Evolutionary conservation across 2,113 vertebrate species (phyloP).

Genomic region (Bothrops jararaca): DNA sequence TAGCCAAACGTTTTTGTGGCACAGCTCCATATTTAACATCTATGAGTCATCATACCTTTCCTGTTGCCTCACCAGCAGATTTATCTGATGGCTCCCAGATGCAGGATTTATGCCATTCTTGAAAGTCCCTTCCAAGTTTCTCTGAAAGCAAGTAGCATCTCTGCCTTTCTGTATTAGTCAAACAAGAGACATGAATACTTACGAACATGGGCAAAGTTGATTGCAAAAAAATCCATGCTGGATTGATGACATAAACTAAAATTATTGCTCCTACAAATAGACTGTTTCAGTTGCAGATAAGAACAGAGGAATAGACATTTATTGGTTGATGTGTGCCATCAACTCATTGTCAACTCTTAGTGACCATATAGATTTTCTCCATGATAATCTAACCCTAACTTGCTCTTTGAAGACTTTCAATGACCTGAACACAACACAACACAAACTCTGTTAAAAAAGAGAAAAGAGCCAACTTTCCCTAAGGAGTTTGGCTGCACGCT

Average conservation of each 20-base stretch:
- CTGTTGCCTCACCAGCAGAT: conserved; percentile 66
- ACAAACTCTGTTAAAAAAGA: neutral
- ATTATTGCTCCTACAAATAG: neutral
- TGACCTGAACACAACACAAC: neutral
- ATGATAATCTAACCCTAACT: neutral
- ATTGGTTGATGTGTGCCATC: neutral
- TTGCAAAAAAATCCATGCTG: neutral
- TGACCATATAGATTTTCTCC: neutral
- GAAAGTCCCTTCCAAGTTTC: conserved; percentile 52
- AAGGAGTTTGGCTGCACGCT: neutral
- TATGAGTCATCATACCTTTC: conserved; percentile 67
- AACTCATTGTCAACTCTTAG: neutral
- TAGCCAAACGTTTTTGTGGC: conserved; percentile 58
- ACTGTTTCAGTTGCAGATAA: neutral
- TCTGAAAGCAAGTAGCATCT: conserved; percentile 48
- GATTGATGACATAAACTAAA: neutral
- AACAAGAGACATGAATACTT: conserved; percentile 38
- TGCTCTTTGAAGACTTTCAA: neutral
- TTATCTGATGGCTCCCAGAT: conserved; percentile 68
- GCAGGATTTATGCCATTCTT: conserved; percentile 55
- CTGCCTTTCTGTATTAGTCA: conserved; percentile 20
- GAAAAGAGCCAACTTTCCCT: neutral
- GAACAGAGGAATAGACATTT: neutral
- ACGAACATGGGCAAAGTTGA: conserved; percentile 13
- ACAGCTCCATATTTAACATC: conserved; percentile 60